A percentile compares a stretch with the other conserved stretches of the same genome.
These are phyloP conservation scores for Kryptopterus vitreolus DNA, from an alignment of 2,797 vertebrate species.

Conservation along the genomic window DNA sequence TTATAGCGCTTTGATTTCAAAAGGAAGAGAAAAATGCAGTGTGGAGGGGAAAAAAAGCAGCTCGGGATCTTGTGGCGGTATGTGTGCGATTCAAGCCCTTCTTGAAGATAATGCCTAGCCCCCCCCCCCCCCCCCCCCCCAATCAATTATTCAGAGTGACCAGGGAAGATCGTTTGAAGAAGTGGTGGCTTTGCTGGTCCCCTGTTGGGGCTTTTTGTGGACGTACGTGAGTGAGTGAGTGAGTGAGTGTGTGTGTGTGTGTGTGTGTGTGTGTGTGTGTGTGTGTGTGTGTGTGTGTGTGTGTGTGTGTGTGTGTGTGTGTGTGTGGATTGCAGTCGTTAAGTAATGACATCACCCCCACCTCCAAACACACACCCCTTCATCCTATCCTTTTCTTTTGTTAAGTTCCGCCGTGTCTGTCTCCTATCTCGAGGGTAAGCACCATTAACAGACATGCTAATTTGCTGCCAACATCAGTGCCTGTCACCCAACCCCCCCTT, in stretches of 20 bases:
- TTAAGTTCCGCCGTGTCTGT: constrained; percentile 37
- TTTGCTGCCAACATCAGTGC: constrained; percentile 63
- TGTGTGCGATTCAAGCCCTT: constrained; percentile 41
- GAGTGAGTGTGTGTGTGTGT: constrained; percentile 8
- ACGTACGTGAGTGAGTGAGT: not conserved
- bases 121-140: constrained; percentile 26
- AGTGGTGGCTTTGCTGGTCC: constrained; percentile 16
- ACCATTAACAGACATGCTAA: constrained; percentile 63
- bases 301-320: not conserved
- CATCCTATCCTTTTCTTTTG: constrained; percentile 22
- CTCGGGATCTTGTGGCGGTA: constrained; percentile 46
- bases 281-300: too few species aligned
- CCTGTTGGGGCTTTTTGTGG: constrained; percentile 18
- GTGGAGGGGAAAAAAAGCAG: constrained; percentile 63
- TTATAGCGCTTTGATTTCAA: constrained; percentile 75
- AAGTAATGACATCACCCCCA: constrained; percentile 25
- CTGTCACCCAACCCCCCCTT: constrained; percentile 38
- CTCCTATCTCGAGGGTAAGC: constrained; percentile 50
- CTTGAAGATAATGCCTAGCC: constrained; percentile 49
- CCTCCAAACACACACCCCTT: not conserved
- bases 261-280: constrained; percentile 1
- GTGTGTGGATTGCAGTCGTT: constrained; percentile 14
- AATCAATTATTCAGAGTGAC: constrained; percentile 52
- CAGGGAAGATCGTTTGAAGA: constrained; percentile 32
- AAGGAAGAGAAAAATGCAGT: constrained; percentile 74